These are phyloP conservation scores for Chascanopsetta lugubris DNA, from an alignment of 2,113 vertebrate species.

Conservation along the genomic window DNA sequence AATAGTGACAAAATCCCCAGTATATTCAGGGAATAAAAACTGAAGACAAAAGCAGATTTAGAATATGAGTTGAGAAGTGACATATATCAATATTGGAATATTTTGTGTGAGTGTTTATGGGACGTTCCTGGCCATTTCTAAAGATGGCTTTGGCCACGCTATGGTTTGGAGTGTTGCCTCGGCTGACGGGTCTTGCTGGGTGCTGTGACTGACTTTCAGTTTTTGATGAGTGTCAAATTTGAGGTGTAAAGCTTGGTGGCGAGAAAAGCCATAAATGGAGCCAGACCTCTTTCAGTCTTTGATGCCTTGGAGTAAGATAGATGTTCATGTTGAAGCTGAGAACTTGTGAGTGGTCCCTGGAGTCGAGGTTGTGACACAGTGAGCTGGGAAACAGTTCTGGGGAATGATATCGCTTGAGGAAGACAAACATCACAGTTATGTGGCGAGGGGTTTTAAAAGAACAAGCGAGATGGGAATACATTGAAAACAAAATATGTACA, in stretches of 20 bases:
- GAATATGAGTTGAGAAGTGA: conserved; percentile 40
- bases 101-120: conserved; percentile 34
- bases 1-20: conserved; percentile 40
- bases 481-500: no score
- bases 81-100: conserved; percentile 44
- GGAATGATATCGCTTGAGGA: conserved; percentile 46
- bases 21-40: conserved; percentile 24
- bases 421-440: conserved; percentile 68
- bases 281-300: conserved; percentile 43
- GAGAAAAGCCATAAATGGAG: conserved; percentile 47
- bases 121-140: conserved; percentile 37
- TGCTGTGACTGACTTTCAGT: conserved; percentile 31
- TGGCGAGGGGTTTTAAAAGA: no score
- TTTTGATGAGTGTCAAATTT: conserved; percentile 45
- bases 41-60: conserved; percentile 44
- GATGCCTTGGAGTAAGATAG: conserved; percentile 57
- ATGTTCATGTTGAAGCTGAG: conserved; percentile 57
- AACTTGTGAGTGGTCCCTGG: conserved; percentile 51
- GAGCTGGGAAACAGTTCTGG: conserved; percentile 52
- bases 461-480: no score
- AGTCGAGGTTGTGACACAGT: conserved; percentile 64
- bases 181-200: conserved; percentile 22
- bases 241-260: conserved; percentile 38
- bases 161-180: conserved; percentile 55
- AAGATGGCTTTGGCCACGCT: conserved; percentile 35